phyloP scores from a whole-genome alignment of 2,888 invertebrate genomes.

The Tetrapedia diversipes region DNA sequence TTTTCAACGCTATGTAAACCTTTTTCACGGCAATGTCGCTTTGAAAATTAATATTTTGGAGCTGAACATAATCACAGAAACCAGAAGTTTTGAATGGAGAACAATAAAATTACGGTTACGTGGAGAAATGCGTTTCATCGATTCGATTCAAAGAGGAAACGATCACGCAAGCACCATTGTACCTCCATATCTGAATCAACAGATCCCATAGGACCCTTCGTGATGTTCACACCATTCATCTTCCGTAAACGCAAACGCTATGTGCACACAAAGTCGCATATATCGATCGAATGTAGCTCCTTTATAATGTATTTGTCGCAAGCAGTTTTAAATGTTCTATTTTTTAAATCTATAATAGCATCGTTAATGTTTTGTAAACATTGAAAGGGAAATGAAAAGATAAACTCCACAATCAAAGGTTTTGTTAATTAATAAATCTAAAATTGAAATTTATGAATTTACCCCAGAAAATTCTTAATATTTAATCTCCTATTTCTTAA shows the following conservation, averaged over 20 bases:
- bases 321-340: not conserved
- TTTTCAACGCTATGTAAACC: too few relatives aligned
- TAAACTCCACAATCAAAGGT: not conserved
- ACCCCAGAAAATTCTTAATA: too few relatives aligned
- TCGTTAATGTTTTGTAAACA: not conserved
- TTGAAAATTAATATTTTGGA: not conserved
- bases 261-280: conserved; percentile 27
- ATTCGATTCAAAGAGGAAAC: not conserved
- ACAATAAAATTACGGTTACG: not conserved
- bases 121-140: not conserved
- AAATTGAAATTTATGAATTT: too few relatives aligned
- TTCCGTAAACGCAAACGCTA: conserved; percentile 29
- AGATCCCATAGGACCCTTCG: conserved; percentile 28
- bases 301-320: conserved; percentile 29
- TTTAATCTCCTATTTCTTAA: too few relatives aligned
- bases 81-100: not conserved
- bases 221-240: conserved; percentile 15
- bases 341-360: conserved; percentile 33
- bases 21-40: too few relatives aligned
- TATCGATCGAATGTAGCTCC: conserved; percentile 43
- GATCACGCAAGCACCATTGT: conserved; percentile 20
- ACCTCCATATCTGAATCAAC: conserved; percentile 15
- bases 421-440: too few relatives aligned
- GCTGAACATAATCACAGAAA: not conserved
- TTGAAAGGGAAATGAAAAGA: not conserved